Percentiles rank a stretch among this genome's conserved stretches.
Conservation (phyloP, 2,797 vertebrate genomes). For the Avahi laniger region DNA sequence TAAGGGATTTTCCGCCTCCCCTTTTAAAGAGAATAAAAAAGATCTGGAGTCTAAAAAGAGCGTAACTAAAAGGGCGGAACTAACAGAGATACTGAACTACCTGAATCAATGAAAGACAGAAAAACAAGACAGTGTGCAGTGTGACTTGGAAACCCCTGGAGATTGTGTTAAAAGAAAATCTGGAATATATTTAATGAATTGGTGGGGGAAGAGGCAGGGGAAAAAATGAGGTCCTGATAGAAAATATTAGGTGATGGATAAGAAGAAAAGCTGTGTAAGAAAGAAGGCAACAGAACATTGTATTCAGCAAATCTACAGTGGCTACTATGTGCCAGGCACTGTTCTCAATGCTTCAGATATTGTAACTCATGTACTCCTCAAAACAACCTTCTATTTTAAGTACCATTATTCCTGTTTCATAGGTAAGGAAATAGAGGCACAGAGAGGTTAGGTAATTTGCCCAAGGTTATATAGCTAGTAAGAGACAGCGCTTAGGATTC, state of each 20-base stretch:
- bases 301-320: not conserved
- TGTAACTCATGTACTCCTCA: not conserved
- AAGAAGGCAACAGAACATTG: not conserved
- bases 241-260: not conserved
- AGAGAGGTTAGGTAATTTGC: not conserved
- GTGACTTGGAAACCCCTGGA: not conserved
- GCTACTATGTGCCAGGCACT: not conserved
- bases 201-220: too few relatives aligned
- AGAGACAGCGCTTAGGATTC: not conserved
- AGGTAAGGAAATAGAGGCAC: not conserved
- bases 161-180: not conserved
- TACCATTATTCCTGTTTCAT: not conserved
- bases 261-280: not conserved
- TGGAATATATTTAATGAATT: not conserved
- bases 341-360: not conserved
- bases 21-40: not conserved
- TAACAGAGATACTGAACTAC: not conserved
- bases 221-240: conserved; percentile 2
- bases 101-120: not conserved
- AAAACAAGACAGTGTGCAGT: not conserved
- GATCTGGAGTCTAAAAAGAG: not conserved
- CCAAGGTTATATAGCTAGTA: not conserved
- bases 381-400: not conserved
- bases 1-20: not conserved
- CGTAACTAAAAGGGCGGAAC: not conserved